A percentile compares a stretch with the other conserved stretches of the same genome.
phyloP scores from a whole-genome alignment of 2,888 invertebrate genomes.

The Eupithecia vulgata region DNA sequence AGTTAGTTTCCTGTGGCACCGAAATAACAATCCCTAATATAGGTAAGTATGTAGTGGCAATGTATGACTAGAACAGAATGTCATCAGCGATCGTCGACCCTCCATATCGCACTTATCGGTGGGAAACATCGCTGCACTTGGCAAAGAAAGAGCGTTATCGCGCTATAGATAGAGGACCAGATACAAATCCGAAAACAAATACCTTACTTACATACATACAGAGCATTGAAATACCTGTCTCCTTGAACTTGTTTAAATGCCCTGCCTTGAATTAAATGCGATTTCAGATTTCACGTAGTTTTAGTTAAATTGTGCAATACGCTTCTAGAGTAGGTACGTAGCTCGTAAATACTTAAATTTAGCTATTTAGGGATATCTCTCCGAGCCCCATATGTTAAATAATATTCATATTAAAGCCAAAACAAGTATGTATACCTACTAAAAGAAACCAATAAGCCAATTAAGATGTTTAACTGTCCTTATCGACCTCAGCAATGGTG shows the following conservation, averaged over 20 bases:
- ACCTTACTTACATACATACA: constrained; percentile 13
- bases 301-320: constrained; percentile 11
- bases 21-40: background rate
- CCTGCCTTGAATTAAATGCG: background rate
- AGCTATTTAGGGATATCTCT: background rate
- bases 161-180: constrained; percentile 31
- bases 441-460: background rate
- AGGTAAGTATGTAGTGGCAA: background rate
- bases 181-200: constrained; percentile 36
- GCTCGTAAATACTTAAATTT: background rate
- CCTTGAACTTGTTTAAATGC: constrained; percentile 7
- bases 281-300: constrained; percentile 7
- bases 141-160: constrained; percentile 57
- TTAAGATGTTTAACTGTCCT: background rate
- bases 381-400: background rate
- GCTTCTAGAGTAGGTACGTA: background rate
- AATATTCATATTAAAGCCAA: background rate
- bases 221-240: constrained; percentile 4
- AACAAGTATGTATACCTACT: too few species aligned
- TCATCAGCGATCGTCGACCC: constrained; percentile 58
- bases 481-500: background rate
- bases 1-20: background rate
- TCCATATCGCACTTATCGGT: constrained; percentile 57
- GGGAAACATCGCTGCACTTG: constrained; percentile 59
- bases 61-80: constrained; percentile 18